Evolutionary conservation across 2,797 vertebrate genomes (phyloP), one percentile per base, ranked within the genome.

Genomic region (Nannoperca obscura): DNA sequence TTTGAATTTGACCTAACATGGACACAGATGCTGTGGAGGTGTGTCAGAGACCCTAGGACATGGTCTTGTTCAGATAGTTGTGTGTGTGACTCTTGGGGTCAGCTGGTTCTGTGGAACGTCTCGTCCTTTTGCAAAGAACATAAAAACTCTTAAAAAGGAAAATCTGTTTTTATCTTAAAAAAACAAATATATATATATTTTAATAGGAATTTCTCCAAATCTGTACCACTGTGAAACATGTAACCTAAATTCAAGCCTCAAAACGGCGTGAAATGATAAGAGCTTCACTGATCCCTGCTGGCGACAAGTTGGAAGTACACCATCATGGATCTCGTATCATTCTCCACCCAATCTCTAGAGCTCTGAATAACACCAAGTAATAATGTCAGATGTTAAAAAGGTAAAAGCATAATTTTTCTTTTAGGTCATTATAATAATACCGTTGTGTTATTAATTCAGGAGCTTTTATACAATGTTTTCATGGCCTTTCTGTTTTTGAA

Each of bases 21-120:
- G 55, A 79, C 71, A 75, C 83, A 91, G 80, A 86, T 86, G 85
- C 85, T 82, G 57, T 69, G 46, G 49, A 46, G 11, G 32, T 24
- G 52, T 54, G 55, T 69, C 76, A 75, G 70, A 74, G 34, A 80
- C 77, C 76, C 34, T 30, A 72, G 70, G 74, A 84, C 20, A 68
- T 47, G 38, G 78, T 74, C 36, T 75, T 15, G 22, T 67, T 82
- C 74, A 84, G 57, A 74, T 52, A 68, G 30, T 19, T 55, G 50
- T 13, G 36, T 6, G 34, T 71, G 44, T 64, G 64, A 52, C 47
- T n/a, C 44, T 9, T 36, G 36, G 36, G 66, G 14, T 63, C 54
- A 38, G 17, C 64, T 44, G 12, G 17, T 52, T 68, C 30, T 12
- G 30, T 11, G 42, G 49, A 57, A 53, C 58, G 2, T 20, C 11